Conservation (phyloP, 1,140 invertebrate species). For the Fopius arisanus region DNA sequence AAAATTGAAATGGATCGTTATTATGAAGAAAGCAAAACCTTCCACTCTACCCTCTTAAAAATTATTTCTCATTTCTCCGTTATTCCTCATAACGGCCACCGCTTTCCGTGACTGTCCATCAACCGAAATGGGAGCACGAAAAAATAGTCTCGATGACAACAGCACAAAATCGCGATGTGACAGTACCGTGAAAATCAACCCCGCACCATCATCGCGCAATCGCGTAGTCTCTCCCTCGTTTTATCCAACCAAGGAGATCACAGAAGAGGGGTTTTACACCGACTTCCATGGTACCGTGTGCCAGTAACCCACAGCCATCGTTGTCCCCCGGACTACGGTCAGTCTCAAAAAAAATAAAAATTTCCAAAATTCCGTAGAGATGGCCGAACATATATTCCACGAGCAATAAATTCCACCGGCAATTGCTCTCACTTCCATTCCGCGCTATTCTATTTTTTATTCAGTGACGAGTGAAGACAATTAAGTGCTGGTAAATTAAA, state of each 20-base stretch:
- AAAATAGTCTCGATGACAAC: not conserved
- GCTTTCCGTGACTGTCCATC: too few species aligned
- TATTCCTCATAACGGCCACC: too few species aligned
- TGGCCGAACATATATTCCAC: not conserved
- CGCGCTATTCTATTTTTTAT: not conserved
- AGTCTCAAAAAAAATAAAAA: slow-evolving; percentile 37
- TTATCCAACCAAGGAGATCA: not conserved
- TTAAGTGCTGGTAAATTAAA: not conserved
- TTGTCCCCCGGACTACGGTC: slow-evolving; percentile 47
- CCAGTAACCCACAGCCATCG: slow-evolving; percentile 62
- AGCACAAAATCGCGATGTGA: not conserved
- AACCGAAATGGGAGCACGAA: not conserved
- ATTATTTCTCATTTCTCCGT: too few species aligned
- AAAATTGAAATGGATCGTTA: too few species aligned
- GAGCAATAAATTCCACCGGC: not conserved
- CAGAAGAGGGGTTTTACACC: not conserved
- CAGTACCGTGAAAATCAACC: slow-evolving; percentile 3
- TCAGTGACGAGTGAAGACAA: not conserved
- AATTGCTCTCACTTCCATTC: not conserved
- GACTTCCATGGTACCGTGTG: slow-evolving; percentile 51
- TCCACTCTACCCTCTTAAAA: too few species aligned
- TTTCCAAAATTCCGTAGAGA: not conserved
- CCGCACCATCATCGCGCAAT: slow-evolving; percentile 29
- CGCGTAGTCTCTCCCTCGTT: slow-evolving; percentile 16
- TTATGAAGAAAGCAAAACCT: too few species aligned